Evolutionary conservation across 1,140 invertebrate genomes (phyloP).

Genomic region (Condylostylus longicornis): DNA sequence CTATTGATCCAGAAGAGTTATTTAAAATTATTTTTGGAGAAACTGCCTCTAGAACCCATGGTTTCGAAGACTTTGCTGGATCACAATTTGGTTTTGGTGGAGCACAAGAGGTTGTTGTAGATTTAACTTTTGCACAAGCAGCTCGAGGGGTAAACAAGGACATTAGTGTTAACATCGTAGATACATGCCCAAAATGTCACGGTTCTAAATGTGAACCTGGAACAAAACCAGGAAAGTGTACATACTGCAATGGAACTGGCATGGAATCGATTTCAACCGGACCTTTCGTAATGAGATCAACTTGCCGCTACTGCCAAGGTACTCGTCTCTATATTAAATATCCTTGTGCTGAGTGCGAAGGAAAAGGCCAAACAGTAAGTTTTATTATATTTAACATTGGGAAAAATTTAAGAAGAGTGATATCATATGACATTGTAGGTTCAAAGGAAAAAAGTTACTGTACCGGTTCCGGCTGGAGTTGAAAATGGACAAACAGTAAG

Average conservation of each 20-base stretch:
- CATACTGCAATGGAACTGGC: constrained; percentile 93
- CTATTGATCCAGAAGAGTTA: constrained; percentile 88
- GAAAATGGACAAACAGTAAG: constrained; percentile 93
- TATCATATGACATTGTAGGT: constrained; percentile 35
- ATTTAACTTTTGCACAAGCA: constrained; percentile 88
- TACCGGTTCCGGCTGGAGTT: constrained; percentile 94
- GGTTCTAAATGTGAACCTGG: constrained; percentile 77
- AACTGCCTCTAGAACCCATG: constrained; percentile 46
- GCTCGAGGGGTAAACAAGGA: constrained; percentile 92
- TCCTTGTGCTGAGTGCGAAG: constrained; percentile 85
- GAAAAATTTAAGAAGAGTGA: constrained; percentile 1
- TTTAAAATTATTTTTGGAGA: constrained; percentile 84
- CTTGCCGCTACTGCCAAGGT: constrained; percentile 87
- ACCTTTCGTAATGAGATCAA: constrained; percentile 93
- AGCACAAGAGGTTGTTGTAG: constrained; percentile 82
- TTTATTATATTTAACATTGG: constrained; percentile 2
- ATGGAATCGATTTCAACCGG: constrained; percentile 83
- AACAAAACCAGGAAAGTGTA: constrained; percentile 72
- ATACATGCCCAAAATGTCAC: constrained; percentile 78
- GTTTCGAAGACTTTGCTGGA: constrained; percentile 72
- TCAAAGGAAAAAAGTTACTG: constrained; percentile 74
- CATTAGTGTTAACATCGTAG: constrained; percentile 78
- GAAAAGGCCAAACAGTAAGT: constrained; percentile 71
- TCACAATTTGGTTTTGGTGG: constrained; percentile 78
- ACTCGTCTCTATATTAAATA: constrained; percentile 72